Evolutionary conservation across 2,113 vertebrate species (phyloP), one percentile per base, ranked within the genome.

Genomic region (Psophia crepitans): DNA sequence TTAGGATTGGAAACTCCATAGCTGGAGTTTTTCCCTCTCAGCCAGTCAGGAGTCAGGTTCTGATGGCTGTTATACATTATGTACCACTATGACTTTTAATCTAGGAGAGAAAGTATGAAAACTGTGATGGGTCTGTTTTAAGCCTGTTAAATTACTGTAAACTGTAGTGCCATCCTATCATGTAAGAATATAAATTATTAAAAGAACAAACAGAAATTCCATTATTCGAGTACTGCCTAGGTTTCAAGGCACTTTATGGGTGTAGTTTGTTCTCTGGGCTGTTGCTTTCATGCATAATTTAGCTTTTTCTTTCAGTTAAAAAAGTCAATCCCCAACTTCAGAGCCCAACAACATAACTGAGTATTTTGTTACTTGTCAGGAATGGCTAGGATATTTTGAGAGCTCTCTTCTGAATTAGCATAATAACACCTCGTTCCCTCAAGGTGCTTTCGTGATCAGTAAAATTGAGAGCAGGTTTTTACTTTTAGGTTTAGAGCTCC

Each of bases 401-500:
- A 43, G 24, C 26, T 48, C 32, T 54, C 18, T 8, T 84, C 17
- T 28, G 21, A 78, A 23, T 64, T 26, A 22, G 7, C 4, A 1
- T 14, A 7, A 30, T 23, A 12, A 12, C 5, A 1, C 2, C 19
- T 51, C 27, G 54, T 85, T 80, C 54, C 32, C 6, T 54, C 14
- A 12, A 2, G 18, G 48, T 20, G 19, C 17, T 73, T 9, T n/a
- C 11, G 37, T 24, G 8, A 6, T 6, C 2, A 2, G 11, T 64
- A 12, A 19, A 43, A 12, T 6, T 3, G 12, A 39, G 84, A 26
- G 2, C 0, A 0, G 6, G 19, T 3, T 49, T 84, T 88, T 69
- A 71, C 89, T 81, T 90, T 54, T 70, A 19, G 70, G 39, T 71
- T 86, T 86, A 73, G 90, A 90, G 83, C 94, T 80, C 94, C 91